Percentiles rank a stretch among this genome's conserved stretches.
Conservation (phyloP, 2,113 vertebrate genomes). For the Gobius niger region DNA sequence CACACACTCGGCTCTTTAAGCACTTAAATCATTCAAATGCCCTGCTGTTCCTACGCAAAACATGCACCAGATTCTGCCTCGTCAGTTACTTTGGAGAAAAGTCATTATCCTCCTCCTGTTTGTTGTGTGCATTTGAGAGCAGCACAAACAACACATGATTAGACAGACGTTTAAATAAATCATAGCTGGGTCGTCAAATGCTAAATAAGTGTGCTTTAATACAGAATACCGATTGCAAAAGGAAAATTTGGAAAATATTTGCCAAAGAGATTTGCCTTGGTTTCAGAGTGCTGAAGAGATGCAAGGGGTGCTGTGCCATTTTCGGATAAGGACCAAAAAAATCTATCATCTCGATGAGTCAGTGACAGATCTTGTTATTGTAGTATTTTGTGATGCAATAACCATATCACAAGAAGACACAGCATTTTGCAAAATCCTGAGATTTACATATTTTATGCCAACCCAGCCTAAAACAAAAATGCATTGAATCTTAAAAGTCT, state of each 20-base stretch:
- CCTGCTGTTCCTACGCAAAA: constrained; percentile 47
- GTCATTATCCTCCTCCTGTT: constrained; percentile 45
- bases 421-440: not conserved
- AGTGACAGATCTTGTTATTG: no score
- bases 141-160: not conserved
- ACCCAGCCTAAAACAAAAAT: no score
- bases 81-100: constrained; percentile 62
- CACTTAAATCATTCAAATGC: constrained; percentile 40
- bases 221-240: no score
- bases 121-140: not conserved
- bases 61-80: constrained; percentile 50
- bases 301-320: no score
- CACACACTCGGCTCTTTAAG: constrained; percentile 37
- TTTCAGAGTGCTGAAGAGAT: no score
- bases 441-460: not conserved
- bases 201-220: not conserved
- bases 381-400: no score
- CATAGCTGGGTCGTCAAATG: not conserved
- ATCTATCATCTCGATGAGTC: no score
- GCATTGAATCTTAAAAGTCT: no score
- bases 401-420: no score
- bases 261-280: no score
- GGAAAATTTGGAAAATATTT: no score
- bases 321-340: no score
- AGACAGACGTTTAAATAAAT: not conserved